Evolutionary conservation across 2,797 vertebrate genomes (phyloP).

Genomic region (Margarornis squamiger): DNA sequence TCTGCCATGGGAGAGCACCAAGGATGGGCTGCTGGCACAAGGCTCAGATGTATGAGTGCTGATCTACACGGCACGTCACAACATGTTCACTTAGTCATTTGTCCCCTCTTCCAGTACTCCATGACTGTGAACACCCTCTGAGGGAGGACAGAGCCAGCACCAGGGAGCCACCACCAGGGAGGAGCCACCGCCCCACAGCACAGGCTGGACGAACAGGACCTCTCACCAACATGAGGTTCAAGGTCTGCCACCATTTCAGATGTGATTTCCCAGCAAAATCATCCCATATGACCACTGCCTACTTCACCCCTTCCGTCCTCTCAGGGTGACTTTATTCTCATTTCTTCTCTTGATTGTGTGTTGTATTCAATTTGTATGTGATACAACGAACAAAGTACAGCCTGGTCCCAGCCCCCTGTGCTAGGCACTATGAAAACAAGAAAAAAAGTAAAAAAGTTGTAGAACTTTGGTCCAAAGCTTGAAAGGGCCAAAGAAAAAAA

Average conservation of each 20-base stretch:
- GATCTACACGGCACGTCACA: accelerated
- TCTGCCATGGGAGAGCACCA: accelerated
- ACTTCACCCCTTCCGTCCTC: not conserved
- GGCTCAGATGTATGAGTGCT: accelerated
- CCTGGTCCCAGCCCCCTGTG: not conserved
- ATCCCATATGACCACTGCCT: accelerated
- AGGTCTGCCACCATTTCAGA: not conserved
- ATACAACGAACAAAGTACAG: not conserved
- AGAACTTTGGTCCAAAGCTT: not conserved
- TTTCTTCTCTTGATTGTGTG: not conserved
- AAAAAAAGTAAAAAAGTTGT: not conserved
- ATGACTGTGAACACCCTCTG: accelerated
- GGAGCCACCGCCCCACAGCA: accelerated
- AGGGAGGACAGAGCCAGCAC: accelerated
- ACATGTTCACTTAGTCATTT: accelerated
- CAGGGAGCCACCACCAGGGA: accelerated
- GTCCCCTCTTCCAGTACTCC: accelerated
- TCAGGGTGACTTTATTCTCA: not conserved
- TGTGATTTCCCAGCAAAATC: not conserved
- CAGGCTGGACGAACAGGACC: not conserved
- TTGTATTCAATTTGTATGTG: not conserved
- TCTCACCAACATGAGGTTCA: accelerated
- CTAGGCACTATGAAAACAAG: not conserved
- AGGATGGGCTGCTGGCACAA: accelerated
- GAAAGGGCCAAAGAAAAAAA: not conserved